Base-by-base conservation (phyloP, 1,140 invertebrate species). In the Aphis craccivora region DNA sequence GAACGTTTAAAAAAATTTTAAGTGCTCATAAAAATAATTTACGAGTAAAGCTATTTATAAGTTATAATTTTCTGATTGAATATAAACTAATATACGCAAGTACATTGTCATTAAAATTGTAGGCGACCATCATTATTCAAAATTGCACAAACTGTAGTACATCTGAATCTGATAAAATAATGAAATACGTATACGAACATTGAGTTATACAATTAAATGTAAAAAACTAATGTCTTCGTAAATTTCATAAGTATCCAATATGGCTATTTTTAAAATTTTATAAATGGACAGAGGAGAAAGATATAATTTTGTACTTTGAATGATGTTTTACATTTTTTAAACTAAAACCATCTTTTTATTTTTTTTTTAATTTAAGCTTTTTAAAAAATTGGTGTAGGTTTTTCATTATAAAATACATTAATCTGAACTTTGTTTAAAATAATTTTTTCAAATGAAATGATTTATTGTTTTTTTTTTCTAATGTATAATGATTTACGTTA, bases 21-120 rank as follows among this genome's bases (percentile, higher is more conserved):
- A 76, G n/a, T 76, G 30, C 60, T 76, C 60, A 76, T 76, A 76
- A 76, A 51, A 76, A 76, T 76, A 76, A 76, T 76, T 76, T 76
- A 76, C 60, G 60, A 76, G 60, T 76, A 76, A 76, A 76, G 30
- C n/a, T 76, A 76, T 76, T 76, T 76, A 76, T 18, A 76, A 76
- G 60, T n/a, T 51, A 51, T 51, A 11, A 51, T 51, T 76, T 76
- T n/a, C 60, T n/a, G 60, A 76, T 67, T 18, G 11, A 60, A 60
- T 60, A 20, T 30, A n/a, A n/a, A 6, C 30, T 67, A n/a, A n/a
- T 67, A n/a, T 67, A n/a, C 14, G 20, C 14, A 22, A n/a, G 14
- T n/a, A 60, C 7, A 60, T 67, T 67, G 30, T 67, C n/a, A 67
- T 67, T 67, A 67, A n/a, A 18, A 67, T 67, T 67, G 30, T 67